Evolutionary conservation across 1,140 invertebrate genomes (phyloP).

Genomic region (Hermetia illucens): DNA sequence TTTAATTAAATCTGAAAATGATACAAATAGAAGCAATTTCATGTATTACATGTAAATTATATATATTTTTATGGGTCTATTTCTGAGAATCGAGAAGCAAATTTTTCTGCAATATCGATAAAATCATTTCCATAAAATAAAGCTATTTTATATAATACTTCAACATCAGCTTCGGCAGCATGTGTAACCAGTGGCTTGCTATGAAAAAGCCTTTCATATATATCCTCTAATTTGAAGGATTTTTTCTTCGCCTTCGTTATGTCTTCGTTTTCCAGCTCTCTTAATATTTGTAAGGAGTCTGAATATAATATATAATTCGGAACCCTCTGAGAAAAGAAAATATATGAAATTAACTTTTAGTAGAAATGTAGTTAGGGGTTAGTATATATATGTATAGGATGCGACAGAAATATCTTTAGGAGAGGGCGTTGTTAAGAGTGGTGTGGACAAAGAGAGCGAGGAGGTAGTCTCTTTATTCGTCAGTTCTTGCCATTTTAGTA

Average conservation of each 20-base stretch:
- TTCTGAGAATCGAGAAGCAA: constrained; percentile 30
- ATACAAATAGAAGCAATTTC: no score
- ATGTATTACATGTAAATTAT: no score
- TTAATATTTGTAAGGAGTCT: constrained; percentile 13
- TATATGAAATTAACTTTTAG: constrained; percentile 5
- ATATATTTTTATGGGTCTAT: no score
- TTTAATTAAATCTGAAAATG: no score
- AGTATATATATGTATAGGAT: no score
- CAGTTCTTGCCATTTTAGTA: no score
- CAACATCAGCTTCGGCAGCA: constrained; percentile 44
- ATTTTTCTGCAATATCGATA: constrained; percentile 36
- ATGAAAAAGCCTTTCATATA: constrained; percentile 38
- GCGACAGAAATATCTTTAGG: no score
- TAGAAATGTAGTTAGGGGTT: no score
- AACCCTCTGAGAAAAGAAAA: constrained; percentile 6
- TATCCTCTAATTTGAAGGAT: constrained; percentile 33
- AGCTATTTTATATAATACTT: constrained; percentile 38
- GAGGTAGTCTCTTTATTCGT: no score
- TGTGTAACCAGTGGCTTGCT: constrained; percentile 32
- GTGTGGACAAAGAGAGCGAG: no score
- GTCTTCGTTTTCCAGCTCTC: constrained; percentile 14
- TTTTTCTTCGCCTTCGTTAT: constrained; percentile 15
- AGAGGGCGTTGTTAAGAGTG: no score
- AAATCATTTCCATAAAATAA: constrained; percentile 36
- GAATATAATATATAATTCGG: constrained; percentile 16